Conservation (phyloP, 2,888 invertebrate genomes). For the Drosophila quinaria region DNA sequence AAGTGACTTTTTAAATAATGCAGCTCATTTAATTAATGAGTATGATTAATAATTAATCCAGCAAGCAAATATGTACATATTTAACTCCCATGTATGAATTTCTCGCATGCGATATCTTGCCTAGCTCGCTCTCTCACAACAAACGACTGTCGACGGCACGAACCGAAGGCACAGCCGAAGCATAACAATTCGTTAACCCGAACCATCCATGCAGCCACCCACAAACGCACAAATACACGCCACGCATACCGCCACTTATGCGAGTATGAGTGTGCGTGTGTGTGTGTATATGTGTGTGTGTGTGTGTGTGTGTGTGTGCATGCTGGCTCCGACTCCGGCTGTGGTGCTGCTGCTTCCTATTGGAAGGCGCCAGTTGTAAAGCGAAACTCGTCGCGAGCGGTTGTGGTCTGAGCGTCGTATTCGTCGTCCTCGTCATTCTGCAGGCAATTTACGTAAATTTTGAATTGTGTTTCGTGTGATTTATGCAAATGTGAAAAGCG, state of each 20-base stretch:
- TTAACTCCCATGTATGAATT: not conserved
- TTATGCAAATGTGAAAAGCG: conserved; percentile 42
- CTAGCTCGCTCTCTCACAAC: conserved; percentile 22
- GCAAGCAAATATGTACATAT: not conserved
- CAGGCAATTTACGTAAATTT: conserved; percentile 59
- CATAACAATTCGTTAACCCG: conserved; percentile 38
- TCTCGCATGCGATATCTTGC: conserved; percentile 65
- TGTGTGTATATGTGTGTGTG: not conserved
- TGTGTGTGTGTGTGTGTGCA: conserved; percentile 3
- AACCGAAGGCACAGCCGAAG: conserved; percentile 40
- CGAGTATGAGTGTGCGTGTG: not conserved
- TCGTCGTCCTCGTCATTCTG: conserved; percentile 18
- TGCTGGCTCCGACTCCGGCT: conserved; percentile 23
- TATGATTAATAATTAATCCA: not conserved
- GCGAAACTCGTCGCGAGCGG: conserved; percentile 75
- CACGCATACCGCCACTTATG: conserved; percentile 54
- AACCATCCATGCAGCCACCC: conserved; percentile 57
- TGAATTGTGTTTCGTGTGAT: conserved; percentile 14
- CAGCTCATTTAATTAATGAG: no score
- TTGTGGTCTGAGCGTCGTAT: conserved; percentile 53
- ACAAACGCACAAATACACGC: conserved; percentile 29
- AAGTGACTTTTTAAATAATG: no score
- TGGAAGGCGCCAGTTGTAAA: conserved; percentile 76
- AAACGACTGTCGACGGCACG: conserved; percentile 8
- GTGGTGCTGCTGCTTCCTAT: conserved; percentile 59